Percentiles rank a stretch among this genome's conserved stretches.
These are phyloP conservation scores for Pogonomyrmex barbatus DNA, from an alignment of 1,140 invertebrate species.

Conservation along the genomic window DNA sequence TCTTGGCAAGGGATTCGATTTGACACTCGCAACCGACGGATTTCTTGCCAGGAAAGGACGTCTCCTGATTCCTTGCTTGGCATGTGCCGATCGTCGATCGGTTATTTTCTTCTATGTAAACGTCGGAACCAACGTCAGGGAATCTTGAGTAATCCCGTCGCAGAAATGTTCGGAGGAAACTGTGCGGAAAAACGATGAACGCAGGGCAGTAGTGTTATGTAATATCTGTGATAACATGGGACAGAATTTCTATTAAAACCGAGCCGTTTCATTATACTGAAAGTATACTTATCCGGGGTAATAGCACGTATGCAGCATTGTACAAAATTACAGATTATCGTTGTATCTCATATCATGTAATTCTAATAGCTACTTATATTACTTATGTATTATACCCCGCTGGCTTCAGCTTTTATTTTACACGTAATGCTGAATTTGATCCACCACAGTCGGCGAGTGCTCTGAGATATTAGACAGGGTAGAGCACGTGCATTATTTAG, in stretches of 20 bases:
- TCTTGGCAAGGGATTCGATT: conserved; percentile 79
- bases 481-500: conserved; percentile 81
- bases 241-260: conserved; percentile 9
- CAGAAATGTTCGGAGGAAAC: conserved; percentile 28
- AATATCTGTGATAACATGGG: conserved; percentile 23
- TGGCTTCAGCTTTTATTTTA: conserved; percentile 77
- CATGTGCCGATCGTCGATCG: conserved; percentile 49
- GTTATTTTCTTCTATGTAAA: conserved; percentile 47
- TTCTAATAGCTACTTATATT: background rate
- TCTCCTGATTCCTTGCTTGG: conserved; percentile 38
- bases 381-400: background rate
- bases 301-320: background rate
- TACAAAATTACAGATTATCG: background rate
- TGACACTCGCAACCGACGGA: conserved; percentile 78
- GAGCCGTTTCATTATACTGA: background rate
- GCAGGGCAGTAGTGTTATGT: conserved; percentile 38
- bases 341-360: background rate
- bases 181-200: conserved; percentile 37
- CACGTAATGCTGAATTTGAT: conserved; percentile 79
- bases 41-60: conserved; percentile 71
- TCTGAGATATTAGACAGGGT: conserved; percentile 79
- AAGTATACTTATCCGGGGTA: conserved; percentile 5
- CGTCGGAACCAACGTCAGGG: background rate
- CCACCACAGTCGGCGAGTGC: conserved; percentile 68
- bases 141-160: conserved; percentile 30